These are phyloP conservation scores for Chelon labrosus DNA, from an alignment of 2,797 vertebrate species.

Conservation along the genomic window DNA sequence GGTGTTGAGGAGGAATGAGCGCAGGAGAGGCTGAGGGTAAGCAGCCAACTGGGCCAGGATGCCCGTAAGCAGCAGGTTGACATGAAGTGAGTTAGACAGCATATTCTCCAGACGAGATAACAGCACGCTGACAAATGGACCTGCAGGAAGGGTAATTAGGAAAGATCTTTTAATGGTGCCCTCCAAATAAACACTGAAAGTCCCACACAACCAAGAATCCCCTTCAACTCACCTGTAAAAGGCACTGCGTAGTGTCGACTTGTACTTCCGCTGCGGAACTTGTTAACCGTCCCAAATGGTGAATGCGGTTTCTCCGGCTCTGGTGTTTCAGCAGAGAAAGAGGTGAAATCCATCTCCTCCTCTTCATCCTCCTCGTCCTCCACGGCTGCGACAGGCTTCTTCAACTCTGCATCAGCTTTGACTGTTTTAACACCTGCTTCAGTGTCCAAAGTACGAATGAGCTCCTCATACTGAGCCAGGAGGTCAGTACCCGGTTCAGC, in stretches of 20 bases:
- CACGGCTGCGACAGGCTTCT: slow-evolving; percentile 63
- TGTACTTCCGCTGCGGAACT: slow-evolving; percentile 67
- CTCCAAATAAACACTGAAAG: neutral
- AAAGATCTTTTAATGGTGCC: neutral
- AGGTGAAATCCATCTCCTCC: slow-evolving; percentile 88
- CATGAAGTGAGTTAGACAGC: slow-evolving; percentile 94
- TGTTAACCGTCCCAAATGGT: slow-evolving; percentile 81
- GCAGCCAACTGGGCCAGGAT: slow-evolving; percentile 95
- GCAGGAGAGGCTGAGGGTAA: slow-evolving; percentile 96
- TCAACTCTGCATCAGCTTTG: slow-evolving; percentile 69
- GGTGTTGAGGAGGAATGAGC: slow-evolving; percentile 97
- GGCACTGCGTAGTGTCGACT: slow-evolving; percentile 83
- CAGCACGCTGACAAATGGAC: slow-evolving; percentile 96
- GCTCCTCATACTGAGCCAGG: slow-evolving; percentile 91
- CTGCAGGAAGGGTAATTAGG: slow-evolving; percentile 69
- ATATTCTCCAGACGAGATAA: slow-evolving; percentile 98
- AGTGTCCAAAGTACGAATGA: slow-evolving; percentile 89
- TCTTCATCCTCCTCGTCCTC: slow-evolving; percentile 85
- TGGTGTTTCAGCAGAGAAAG: slow-evolving; percentile 88
- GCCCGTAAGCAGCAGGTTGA: slow-evolving; percentile 95
- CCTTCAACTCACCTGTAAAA: slow-evolving; percentile 90
- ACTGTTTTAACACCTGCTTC: slow-evolving; percentile 65
- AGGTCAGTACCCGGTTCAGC: slow-evolving; percentile 86
- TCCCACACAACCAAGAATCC: neutral
- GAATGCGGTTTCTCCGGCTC: slow-evolving; percentile 84